Evolutionary conservation across 2,888 invertebrate species (phyloP), one percentile per base, ranked within the genome.

Genomic region (Rhingia campestris): DNA sequence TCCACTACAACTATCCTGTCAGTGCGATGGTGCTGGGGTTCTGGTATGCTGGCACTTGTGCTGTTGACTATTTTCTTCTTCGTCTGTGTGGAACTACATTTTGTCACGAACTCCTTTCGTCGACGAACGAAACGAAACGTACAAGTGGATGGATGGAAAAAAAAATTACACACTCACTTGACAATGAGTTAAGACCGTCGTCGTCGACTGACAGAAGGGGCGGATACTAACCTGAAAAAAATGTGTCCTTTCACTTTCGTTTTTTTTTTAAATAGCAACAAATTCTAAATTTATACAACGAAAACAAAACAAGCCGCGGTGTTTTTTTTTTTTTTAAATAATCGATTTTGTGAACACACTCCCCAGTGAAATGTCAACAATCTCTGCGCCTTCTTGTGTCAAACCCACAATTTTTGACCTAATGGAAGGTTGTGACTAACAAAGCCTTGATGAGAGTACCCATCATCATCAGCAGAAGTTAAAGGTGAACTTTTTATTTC

Each of bases 81-180:
- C 61, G 37, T 58, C 66, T 70, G 12, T 30, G 22, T 32, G 67
- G 67, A 82, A 82, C 82, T 80, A 84, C 84, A 84, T 84, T 75
- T 84, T 80, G 84, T 84, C 84, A 84, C 84, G 84, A 84, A 84
- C 70, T 79, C 73, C 51, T 82, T 66, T 59, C 66, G 22, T 22
- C 22, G 22, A 22, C 22, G 22, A 22, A 2, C 22, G 66, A 63
- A 80, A 73, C 41, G 69, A 63, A 69, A 66, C 47, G 69, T 67
- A 73, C 82, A 79, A 77, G 81, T 82, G 67, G 77, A 77, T 73
- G 73, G 67, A 22, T 22, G 22, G 22, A 22, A 77, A 67, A 66
- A 43, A 49, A 58, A 64, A 73, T 67, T 79, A 79, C 72, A 67
- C 43, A 82, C 79, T 74, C 80, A 64, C 63, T 74, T 69, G 67